These are phyloP conservation scores for Lichenostomus cassidix DNA, from an alignment of 2,113 vertebrate genomes.

Conservation along the genomic window DNA sequence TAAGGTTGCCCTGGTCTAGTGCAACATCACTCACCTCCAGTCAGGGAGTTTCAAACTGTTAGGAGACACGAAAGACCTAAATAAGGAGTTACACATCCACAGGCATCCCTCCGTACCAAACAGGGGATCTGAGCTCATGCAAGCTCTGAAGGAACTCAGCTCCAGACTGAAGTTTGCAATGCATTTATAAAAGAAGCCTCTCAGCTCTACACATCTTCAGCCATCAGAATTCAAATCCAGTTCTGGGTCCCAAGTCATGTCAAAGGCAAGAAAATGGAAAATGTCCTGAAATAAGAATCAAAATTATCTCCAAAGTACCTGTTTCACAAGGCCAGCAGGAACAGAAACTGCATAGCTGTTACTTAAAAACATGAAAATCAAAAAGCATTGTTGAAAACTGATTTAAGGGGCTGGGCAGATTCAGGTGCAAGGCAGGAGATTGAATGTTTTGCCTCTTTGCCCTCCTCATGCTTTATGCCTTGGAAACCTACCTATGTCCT, in stretches of 20 bases:
- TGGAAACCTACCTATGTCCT: conserved; percentile 21
- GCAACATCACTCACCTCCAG: conserved; percentile 12
- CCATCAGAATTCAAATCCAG: neutral
- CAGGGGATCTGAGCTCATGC: neutral
- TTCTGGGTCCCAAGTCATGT: neutral
- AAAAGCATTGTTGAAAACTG: neutral
- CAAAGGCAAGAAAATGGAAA: neutral
- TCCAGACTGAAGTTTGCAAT: neutral
- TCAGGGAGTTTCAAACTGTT: neutral
- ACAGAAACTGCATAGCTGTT: neutral
- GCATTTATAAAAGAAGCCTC: neutral
- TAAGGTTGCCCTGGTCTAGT: neutral
- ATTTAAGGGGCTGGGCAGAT: neutral
- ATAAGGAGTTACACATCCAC: neutral
- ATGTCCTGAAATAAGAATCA: neutral
- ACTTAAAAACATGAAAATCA: neutral
- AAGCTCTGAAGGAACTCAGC: neutral
- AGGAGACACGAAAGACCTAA: neutral
- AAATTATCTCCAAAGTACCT: neutral
- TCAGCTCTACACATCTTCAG: neutral
- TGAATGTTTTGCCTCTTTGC: conserved; percentile 35
- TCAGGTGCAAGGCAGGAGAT: conserved; percentile 1
- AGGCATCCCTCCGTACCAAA: neutral
- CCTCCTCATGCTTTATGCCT: conserved; percentile 7
- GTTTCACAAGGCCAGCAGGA: neutral